Evolutionary conservation across 2,113 vertebrate species (phyloP).

Genomic region (Rattus rattus): DNA sequence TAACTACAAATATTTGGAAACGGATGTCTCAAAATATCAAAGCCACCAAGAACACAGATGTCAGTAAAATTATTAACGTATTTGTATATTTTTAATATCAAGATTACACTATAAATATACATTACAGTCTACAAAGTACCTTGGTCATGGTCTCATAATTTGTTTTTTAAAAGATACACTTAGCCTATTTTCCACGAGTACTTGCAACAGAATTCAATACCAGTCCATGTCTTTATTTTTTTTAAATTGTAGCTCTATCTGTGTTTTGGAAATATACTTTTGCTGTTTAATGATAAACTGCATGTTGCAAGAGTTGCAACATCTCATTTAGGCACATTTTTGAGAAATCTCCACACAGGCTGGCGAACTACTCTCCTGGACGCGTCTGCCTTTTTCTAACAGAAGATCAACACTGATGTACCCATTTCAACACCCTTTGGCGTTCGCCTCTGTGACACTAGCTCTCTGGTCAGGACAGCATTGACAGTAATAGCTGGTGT

Average conservation of each 20-base stretch:
- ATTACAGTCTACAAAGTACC: not conserved
- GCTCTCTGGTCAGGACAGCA: not conserved
- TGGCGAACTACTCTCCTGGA: slow-evolving; percentile 4
- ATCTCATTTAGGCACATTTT: slow-evolving; percentile 51
- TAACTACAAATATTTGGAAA: slow-evolving; percentile 43
- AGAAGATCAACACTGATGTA: not conserved
- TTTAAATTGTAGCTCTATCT: slow-evolving; percentile 33
- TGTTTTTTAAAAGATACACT: slow-evolving; percentile 27
- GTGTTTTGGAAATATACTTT: slow-evolving; percentile 55
- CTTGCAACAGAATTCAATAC: slow-evolving; percentile 8
- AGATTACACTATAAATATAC: not conserved
- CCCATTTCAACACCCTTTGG: not conserved
- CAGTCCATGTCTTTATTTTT: not conserved
- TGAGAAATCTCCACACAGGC: slow-evolving; percentile 63
- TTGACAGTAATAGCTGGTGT: too few species aligned
- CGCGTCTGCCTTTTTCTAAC: slow-evolving; percentile 30
- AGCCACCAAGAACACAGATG: not conserved
- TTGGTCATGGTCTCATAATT: slow-evolving; percentile 13
- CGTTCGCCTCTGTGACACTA: not conserved
- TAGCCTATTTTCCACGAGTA: slow-evolving; percentile 4
- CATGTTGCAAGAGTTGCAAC: slow-evolving; percentile 72
- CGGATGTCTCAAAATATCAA: not conserved
- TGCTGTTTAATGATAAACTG: slow-evolving; percentile 76
- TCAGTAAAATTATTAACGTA: not conserved
- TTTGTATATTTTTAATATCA: not conserved